Conservation (phyloP, 2,113 vertebrate genomes). For the Alectura lathami region DNA sequence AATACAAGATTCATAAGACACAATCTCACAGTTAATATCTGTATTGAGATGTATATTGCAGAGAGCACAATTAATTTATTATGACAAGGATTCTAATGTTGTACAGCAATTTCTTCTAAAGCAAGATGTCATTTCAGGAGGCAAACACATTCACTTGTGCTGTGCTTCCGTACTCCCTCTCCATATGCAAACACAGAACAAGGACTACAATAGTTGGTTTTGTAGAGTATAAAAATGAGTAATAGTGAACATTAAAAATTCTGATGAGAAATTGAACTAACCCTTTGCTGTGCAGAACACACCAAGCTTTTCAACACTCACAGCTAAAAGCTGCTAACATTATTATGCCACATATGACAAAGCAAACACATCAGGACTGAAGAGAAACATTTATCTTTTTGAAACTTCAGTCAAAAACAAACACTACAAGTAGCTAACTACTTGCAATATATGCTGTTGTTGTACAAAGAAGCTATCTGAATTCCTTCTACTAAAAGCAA, state of each 20-base stretch:
- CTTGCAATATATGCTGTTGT: neutral
- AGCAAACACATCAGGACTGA: neutral
- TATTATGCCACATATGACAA: neutral
- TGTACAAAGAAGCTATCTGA: neutral
- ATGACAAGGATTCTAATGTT: neutral
- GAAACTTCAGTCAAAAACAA: neutral
- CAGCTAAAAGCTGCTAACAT: neutral
- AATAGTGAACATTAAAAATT: neutral
- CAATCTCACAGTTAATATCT: neutral
- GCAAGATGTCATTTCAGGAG: neutral
- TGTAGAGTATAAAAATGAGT: neutral
- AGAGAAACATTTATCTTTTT: neutral
- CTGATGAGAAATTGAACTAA: neutral
- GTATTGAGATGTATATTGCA: neutral
- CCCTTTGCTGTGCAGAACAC: neutral
- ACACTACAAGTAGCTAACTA: neutral
- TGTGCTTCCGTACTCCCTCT: neutral
- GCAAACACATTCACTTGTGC: neutral
- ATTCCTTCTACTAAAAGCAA: neutral
- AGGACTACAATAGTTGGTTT: neutral
- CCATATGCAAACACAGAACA: constrained; percentile 9
- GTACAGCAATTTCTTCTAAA: neutral
- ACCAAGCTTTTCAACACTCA: neutral
- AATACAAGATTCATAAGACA: neutral
- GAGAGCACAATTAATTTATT: neutral